phyloP scores from a whole-genome alignment of 2,113 vertebrate genomes.

The Labeo catla region DNA sequence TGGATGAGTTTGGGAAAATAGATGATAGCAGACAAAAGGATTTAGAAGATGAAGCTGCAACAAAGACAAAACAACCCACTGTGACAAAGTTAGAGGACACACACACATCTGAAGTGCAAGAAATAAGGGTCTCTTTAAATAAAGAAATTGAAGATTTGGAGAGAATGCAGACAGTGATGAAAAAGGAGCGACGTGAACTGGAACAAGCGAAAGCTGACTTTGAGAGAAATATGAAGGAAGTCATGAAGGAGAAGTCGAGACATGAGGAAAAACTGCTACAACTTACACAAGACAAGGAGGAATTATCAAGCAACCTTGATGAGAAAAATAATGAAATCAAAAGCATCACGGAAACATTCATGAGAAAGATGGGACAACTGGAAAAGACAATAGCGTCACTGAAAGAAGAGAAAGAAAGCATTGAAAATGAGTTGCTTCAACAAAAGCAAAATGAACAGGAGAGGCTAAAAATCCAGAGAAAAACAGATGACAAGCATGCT shows the following conservation, averaged over 20 bases:
- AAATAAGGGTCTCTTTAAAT: not conserved
- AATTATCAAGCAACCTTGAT: not conserved
- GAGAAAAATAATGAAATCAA: constrained; percentile 34
- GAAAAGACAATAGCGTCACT: not conserved
- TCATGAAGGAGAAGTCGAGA: not conserved
- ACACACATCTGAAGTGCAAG: not conserved
- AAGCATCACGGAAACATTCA: not conserved
- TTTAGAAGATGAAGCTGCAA: not conserved
- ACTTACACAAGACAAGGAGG: constrained; percentile 19
- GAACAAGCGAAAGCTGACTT: not conserved
- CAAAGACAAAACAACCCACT: not conserved
- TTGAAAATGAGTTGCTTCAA: not conserved
- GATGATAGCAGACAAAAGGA: not conserved
- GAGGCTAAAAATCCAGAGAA: not conserved
- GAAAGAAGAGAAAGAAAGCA: not conserved
- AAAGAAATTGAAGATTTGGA: constrained; percentile 18
- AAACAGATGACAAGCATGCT: not conserved
- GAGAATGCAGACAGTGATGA: not conserved
- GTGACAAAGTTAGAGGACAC: not conserved
- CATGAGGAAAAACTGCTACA: not conserved
- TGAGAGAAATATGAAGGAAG: constrained; percentile 6
- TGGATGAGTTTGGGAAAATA: not conserved
- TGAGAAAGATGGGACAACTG: constrained; percentile 10
- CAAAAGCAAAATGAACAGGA: constrained; percentile 13
- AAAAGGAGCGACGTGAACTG: constrained; percentile 9